Conservation (phyloP, 2,797 vertebrate genomes). For the Thaleichthys pacificus region DNA sequence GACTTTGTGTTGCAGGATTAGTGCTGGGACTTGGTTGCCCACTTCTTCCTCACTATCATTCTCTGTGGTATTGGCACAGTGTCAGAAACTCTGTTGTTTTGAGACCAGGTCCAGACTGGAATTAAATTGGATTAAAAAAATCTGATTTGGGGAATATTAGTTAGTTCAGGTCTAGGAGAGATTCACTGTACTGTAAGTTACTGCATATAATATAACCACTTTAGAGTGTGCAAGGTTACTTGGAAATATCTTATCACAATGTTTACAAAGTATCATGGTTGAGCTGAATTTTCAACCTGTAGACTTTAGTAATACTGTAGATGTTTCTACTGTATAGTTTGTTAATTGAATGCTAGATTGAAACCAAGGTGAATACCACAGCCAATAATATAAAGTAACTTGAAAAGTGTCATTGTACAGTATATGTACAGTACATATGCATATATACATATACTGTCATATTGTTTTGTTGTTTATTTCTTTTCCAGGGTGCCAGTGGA, state of each 20-base stretch:
- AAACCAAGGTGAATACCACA: no score
- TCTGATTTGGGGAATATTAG: conserved; percentile 11
- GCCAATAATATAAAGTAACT: no score
- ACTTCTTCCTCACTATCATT: conserved; percentile 42
- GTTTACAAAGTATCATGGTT: not conserved
- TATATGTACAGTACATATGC: no score
- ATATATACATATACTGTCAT: no score
- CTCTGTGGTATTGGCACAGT: conserved; percentile 51
- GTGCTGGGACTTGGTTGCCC: conserved; percentile 52
- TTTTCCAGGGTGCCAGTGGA: conserved; percentile 62
- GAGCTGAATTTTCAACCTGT: not conserved
- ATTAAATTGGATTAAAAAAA: conserved; percentile 30
- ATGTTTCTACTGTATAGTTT: no score
- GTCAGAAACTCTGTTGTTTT: conserved; percentile 56
- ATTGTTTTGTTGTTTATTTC: not conserved
- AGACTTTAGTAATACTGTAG: no score
- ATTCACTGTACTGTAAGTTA: no score
- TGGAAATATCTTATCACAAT: not conserved
- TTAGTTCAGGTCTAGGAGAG: conserved; percentile 12
- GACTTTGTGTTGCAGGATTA: conserved; percentile 75
- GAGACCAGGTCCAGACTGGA: conserved; percentile 40
- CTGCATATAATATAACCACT: no score
- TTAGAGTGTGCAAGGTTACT: no score
- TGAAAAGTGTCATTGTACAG: no score
- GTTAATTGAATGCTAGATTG: no score